Evolutionary conservation across 1,140 invertebrate species (phyloP).

Genomic region (Drosophila azteca): DNA sequence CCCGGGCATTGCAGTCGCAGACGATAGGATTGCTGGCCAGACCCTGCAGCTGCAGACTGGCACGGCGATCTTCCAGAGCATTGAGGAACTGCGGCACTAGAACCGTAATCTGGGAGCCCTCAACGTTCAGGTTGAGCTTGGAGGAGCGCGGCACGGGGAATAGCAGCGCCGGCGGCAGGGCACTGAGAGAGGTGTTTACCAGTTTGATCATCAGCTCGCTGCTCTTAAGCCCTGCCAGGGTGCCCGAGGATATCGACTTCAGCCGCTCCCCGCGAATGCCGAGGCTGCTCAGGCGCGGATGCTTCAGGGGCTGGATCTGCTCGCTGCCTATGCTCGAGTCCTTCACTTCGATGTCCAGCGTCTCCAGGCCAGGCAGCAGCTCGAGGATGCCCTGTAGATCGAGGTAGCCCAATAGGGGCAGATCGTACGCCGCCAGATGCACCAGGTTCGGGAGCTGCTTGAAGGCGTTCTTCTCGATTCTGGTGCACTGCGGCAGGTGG

Average conservation of each 20-base stretch:
- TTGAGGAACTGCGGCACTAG: slow-evolving; percentile 90
- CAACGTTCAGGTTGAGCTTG: slow-evolving; percentile 90
- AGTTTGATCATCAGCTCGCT: slow-evolving; percentile 89
- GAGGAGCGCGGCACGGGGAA: slow-evolving; percentile 95
- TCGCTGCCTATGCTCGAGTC: slow-evolving; percentile 92
- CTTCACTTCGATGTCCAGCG: slow-evolving; percentile 93
- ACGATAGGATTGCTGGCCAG: slow-evolving; percentile 90
- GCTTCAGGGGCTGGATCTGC: slow-evolving; percentile 90
- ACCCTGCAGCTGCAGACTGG: slow-evolving; percentile 89
- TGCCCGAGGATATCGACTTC: slow-evolving; percentile 91
- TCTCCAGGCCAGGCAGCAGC: slow-evolving; percentile 88
- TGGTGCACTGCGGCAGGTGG: slow-evolving; percentile 88
- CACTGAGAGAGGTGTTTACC: slow-evolving; percentile 90
- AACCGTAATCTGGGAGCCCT: slow-evolving; percentile 90
- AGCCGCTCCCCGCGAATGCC: slow-evolving; percentile 90
- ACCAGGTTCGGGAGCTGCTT: slow-evolving; percentile 88
- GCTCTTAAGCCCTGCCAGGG: slow-evolving; percentile 91
- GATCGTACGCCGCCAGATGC: slow-evolving; percentile 88
- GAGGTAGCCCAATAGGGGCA: slow-evolving; percentile 91
- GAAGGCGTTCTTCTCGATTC: slow-evolving; percentile 93
- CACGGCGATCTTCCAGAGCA: slow-evolving; percentile 91
- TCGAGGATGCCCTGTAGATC: slow-evolving; percentile 92
- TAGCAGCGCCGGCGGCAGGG: slow-evolving; percentile 91
- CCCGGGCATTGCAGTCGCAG: slow-evolving; percentile 93
- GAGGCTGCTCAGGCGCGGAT: slow-evolving; percentile 90